Evolutionary conservation across 2,113 vertebrate species (phyloP), one percentile per base, ranked within the genome.

Genomic region (Andinoacara biseriatus): DNA sequence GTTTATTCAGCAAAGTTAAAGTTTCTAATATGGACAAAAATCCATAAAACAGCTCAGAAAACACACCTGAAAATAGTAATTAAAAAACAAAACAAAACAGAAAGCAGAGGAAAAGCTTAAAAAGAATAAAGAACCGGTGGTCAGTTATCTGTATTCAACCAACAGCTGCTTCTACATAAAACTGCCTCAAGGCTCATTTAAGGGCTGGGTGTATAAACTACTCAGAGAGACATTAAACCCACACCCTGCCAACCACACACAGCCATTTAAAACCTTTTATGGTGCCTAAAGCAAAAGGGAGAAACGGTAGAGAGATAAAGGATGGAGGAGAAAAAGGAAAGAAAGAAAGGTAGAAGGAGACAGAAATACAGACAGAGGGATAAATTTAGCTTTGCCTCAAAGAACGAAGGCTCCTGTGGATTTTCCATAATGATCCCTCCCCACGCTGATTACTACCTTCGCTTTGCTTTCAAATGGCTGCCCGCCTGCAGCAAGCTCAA

Each of bases 381-480:
- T 91, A 91, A 72, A 91, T 91, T 91, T 93, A 93, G 89, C 84
- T 87, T 65, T 14, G 75, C 90, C 86, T 76, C 86, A 17, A 38
- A 91, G 89, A 87, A 88, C 3, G 1, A 29, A 78, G 89, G 76
- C 92, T 92, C 84, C 91, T 87, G 91, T 89, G 90, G 94, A 88
- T 94, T 92, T 78, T 81, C 83, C 85, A 83, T 93, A 93, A 93
- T 90, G 81, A 93, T 83, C 87, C 84, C 90, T 74, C 81, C 63
- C 31, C 83, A n/a, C 74, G 4, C 87, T 92, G 91, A 94, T 94
- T 94, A 87, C 92, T 91, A 91, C 91, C 91, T 92, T 91, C 58
- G 5, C 78, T 58, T 31, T 22, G 62, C 87, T 81, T 74, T 35
- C 52, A 79, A 83, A 85, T 14, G 58, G 22, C 82, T 33, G 84